Base-by-base conservation (phyloP, 2,797 vertebrate species). In the Eulemur albifrons region DNA sequence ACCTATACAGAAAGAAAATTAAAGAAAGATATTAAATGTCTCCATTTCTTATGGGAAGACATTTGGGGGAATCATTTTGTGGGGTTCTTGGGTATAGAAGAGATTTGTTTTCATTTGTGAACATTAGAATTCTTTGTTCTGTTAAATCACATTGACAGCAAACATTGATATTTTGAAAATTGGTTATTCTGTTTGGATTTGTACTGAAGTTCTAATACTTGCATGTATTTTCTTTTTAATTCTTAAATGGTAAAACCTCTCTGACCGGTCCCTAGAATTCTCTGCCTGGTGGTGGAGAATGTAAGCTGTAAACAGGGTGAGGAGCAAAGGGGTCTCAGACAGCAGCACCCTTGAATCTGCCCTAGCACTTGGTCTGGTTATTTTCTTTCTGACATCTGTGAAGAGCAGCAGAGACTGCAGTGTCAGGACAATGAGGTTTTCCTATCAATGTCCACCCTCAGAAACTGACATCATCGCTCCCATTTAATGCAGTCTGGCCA, bases 361-460 rank as follows among this genome's bases (percentile, higher is more conserved):
- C 50, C 52, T 13, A 8, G 12, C 3, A 21, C 63, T 88, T 88
- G 11, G 18, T 57, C 79, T 96, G 91, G 35, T 88, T 97, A 73
- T 93, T 90, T 96, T 96, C 48, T 77, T 43, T 72, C 38, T 90
- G 94, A 90, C 81, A 40, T 85, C 38, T 93, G 48, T 35, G 57
- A 92, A 63, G 1, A 32, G 85, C 11, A 0, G 67, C 38, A 45
- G 63, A 90, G 69, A 61, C 75, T 57, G 7, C 94, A 61, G 52
- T 54, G 85, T 83, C 88, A 69, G 48, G 76, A 52, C 52, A n/a
- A 61, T 9, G 63, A 96, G 5, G 79, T 59, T 96, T 89, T 73
- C 15, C 63, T 61, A 25, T 14, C 90, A 57, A 17, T 30, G 84
- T 59, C 87, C 43, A 87, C 50, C 48, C 83, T 97, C 17, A 52